Percentiles rank a stretch among this genome's conserved stretches.
These are phyloP conservation scores for Auanema sp. DNA, from an alignment of 2,888 invertebrate genomes.

Conservation along the genomic window DNA sequence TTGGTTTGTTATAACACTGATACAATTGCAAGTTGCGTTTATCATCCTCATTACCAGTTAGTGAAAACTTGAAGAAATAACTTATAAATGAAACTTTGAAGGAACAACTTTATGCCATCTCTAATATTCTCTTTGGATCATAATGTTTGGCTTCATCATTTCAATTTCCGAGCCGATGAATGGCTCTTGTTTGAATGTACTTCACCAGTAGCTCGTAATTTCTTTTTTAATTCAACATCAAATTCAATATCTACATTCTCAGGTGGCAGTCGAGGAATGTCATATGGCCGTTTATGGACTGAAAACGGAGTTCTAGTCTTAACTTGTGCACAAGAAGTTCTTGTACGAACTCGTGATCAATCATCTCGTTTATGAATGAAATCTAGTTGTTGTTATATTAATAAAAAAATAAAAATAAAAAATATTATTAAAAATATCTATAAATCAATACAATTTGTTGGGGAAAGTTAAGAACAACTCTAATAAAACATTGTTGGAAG, in stretches of 20 bases:
- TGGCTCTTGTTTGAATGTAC: slow-evolving; percentile 58
- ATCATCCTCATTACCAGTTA: slow-evolving; percentile 44
- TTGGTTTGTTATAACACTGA: slow-evolving; percentile 42
- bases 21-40: slow-evolving; percentile 35
- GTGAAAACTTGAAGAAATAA: slow-evolving; percentile 4
- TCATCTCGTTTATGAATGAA: slow-evolving; percentile 17
- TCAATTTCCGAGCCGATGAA: slow-evolving; percentile 49
- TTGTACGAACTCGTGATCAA: slow-evolving; percentile 44
- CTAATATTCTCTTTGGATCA: slow-evolving; percentile 60
- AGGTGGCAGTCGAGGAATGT: slow-evolving; percentile 49
- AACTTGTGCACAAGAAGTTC: slow-evolving; percentile 51
- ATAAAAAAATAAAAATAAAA: no score
- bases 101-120: slow-evolving; percentile 48
- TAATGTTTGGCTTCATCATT: slow-evolving; percentile 51
- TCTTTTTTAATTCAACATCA: no score
- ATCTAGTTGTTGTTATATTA: not conserved
- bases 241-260: slow-evolving; percentile 1
- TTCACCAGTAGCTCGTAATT: slow-evolving; percentile 44
- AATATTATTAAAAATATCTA: no score
- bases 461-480: no score
- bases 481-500: no score
- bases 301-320: slow-evolving; percentile 53
- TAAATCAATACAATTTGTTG: no score
- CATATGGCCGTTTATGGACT: slow-evolving; percentile 50
- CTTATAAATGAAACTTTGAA: slow-evolving; percentile 13